Conservation (phyloP, 2,797 vertebrate genomes). For the Holocentrus rufus region DNA sequence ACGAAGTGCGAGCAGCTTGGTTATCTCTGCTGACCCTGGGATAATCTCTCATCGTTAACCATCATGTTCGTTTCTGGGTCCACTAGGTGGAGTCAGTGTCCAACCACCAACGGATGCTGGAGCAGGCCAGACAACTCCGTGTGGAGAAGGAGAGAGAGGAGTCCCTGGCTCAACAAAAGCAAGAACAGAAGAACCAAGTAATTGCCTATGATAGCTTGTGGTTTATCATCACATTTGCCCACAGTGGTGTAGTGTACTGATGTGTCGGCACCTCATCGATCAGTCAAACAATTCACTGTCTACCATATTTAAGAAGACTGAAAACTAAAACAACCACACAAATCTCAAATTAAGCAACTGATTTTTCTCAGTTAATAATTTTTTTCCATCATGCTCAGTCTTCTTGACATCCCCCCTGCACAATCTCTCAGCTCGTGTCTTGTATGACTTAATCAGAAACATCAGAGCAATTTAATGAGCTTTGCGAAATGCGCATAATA, state of each 20-base stretch:
- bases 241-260: not conserved
- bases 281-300: not conserved
- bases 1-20: constrained; percentile 47
- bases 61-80: constrained; percentile 49
- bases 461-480: not conserved
- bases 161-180: constrained; percentile 91
- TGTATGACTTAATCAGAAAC: not conserved
- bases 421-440: not conserved
- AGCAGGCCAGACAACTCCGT: constrained; percentile 93
- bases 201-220: constrained; percentile 3
- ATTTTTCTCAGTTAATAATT: not conserved
- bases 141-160: constrained; percentile 96
- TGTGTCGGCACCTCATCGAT: not conserved
- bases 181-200: constrained; percentile 98
- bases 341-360: not conserved
- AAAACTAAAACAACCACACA: not conserved
- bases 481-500: not conserved
- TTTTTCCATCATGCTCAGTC: too few species aligned
- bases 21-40: constrained; percentile 43
- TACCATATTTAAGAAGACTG: not conserved
- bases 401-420: not conserved
- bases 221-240: constrained; percentile 21
- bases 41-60: not conserved
- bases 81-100: constrained; percentile 97
- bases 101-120: constrained; percentile 95